Conservation (phyloP, 2,888 invertebrate species). For the Cheilosia grossa region DNA sequence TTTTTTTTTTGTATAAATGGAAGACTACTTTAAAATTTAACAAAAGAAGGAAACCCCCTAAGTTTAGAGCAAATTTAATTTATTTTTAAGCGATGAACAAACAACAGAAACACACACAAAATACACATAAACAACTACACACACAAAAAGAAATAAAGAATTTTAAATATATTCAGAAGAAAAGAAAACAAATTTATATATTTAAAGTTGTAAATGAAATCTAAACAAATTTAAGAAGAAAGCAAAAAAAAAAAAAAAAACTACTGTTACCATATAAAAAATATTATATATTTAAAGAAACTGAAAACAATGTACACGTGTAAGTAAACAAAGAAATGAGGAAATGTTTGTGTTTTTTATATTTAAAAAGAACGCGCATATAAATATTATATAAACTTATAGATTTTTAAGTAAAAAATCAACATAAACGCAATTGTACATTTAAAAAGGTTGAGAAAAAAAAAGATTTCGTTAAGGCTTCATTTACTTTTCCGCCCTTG, state of each 20-base stretch:
- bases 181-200: constrained; percentile 31
- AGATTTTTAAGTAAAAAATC: constrained; percentile 24
- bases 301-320: constrained; percentile 14
- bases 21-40: constrained; percentile 50
- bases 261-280: constrained; percentile 52
- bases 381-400: constrained; percentile 20
- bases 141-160: constrained; percentile 20
- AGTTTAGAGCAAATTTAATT: constrained; percentile 68
- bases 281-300: constrained; percentile 32
- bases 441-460: constrained; percentile 26
- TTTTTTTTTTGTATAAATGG: constrained; percentile 58
- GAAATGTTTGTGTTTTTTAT: constrained; percentile 66
- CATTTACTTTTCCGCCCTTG: constrained; percentile 66
- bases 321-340: constrained; percentile 32
- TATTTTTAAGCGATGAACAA: constrained; percentile 72
- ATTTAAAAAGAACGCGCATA: constrained; percentile 35
- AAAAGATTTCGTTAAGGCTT: constrained; percentile 43
- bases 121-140: constrained; percentile 40
- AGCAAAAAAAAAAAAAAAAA: constrained; percentile 2
- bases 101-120: constrained; percentile 53
- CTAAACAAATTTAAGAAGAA: constrained; percentile 12
- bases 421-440: constrained; percentile 24
- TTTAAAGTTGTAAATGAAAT: constrained; percentile 56
- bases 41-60: constrained; percentile 17
- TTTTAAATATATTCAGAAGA: constrained; percentile 34